Evolutionary conservation across 2,113 vertebrate genomes (phyloP), one percentile per base, ranked within the genome.

Genomic region (Sinosuthora webbiana): DNA sequence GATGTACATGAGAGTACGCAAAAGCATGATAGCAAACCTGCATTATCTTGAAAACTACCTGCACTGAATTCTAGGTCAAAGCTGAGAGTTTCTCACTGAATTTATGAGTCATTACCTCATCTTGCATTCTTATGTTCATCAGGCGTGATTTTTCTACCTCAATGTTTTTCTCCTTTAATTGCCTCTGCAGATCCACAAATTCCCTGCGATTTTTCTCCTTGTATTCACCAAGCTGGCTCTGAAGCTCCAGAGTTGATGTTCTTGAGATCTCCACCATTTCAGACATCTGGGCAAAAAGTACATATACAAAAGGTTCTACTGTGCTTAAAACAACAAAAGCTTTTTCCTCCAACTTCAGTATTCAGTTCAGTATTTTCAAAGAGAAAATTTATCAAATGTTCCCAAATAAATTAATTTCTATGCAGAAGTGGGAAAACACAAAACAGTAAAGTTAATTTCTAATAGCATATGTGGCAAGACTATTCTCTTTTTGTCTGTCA

Each of bases 141-240:
- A 98, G 93, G 27, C 96, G 97, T 35, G 97, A 98, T 78, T 98
- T 99, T 50, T 99, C 99, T 63, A 98, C 96, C 93, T 99, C 99
- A 31, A 98, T 93, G 45, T 95, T 98, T 87, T 98, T 98, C 63
- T 99, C 99, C 93, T 98, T 98, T 84, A 99, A 94, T 76, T 99
- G 99, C 63, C 97, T 98, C 90, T 99, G 99, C 94, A 99, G 95
- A 64, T 99, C 99, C 1, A 97, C 79, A 74, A 99, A 96, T 93
- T 99, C 99, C 88, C 94, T 97, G 44, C 98, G 98, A 86, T 98
- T 99, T 94, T 99, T 99, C 91, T 99, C 99, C 89, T 98, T 99
- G 89, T 98, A 99, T 85, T 99, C 98, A 82, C 99, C 98, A 89
- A 99, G 98, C 95, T 99, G 99, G 93, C 98, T 99, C 97, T 99